These are phyloP conservation scores for Pemphigus obesinymphae DNA, from an alignment of 1,140 invertebrate genomes.

Conservation along the genomic window DNA sequence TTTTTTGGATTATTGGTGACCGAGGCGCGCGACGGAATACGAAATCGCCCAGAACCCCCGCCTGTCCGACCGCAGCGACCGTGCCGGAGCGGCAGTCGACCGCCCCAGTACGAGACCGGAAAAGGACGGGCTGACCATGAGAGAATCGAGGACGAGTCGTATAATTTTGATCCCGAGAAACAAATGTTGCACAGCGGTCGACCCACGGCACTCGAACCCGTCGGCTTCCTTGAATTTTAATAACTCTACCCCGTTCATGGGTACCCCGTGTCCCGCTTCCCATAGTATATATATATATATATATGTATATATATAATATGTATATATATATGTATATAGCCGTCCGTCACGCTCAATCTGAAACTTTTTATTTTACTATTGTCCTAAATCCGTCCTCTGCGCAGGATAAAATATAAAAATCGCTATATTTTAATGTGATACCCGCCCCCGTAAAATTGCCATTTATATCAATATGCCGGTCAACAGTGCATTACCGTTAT, in stretches of 20 bases:
- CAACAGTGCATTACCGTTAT: too few species aligned
- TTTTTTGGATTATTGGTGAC: not conserved
- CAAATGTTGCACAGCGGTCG: conserved; percentile 33
- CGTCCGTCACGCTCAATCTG: not conserved
- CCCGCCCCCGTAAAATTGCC: too few species aligned
- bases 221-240: conserved; percentile 35
- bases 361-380: conserved; percentile 9
- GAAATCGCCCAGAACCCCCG: not conserved
- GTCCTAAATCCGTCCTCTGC: too few species aligned
- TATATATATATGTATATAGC: too few species aligned
- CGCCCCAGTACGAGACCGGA: not conserved
- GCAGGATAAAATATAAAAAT: too few species aligned
- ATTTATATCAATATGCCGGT: too few species aligned
- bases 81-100: not conserved
- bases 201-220: not conserved
- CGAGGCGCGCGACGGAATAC: not conserved
- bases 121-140: conserved; percentile 12
- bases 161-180: conserved; percentile 29
- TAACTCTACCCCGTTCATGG: not conserved
- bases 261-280: too few species aligned
- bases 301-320: too few species aligned
- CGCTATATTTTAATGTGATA: too few species aligned
- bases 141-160: conserved; percentile 9
- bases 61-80: not conserved
- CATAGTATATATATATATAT: too few species aligned